phyloP scores from a whole-genome alignment of 2,888 invertebrate species.

The Penaeus monodon region DNA sequence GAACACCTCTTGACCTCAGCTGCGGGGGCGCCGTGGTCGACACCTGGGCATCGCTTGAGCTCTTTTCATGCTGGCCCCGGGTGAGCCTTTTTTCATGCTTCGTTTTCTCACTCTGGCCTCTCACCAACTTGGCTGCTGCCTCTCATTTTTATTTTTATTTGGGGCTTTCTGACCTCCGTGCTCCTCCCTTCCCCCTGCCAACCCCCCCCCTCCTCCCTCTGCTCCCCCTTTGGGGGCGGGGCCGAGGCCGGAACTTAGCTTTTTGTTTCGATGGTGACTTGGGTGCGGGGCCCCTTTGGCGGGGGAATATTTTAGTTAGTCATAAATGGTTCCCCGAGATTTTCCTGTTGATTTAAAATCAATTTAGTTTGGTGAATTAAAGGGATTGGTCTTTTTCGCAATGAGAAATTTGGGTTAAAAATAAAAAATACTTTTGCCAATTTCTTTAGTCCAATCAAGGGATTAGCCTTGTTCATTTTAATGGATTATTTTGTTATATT shows the following conservation, averaged over 20 bases:
- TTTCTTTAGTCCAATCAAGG: background rate
- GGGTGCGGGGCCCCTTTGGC: conserved; percentile 51
- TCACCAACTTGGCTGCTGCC: no score
- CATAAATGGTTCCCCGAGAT: no score
- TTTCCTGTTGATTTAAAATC: no score
- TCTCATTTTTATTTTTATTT: no score
- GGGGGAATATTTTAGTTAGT: conserved; percentile 66
- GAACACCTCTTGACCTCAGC: background rate
- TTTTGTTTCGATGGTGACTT: conserved; percentile 76
- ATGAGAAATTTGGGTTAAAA: conserved; percentile 66
- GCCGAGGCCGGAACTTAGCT: conserved; percentile 71
- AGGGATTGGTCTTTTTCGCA: no score
- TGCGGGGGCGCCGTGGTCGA: background rate
- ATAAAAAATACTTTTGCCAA: conserved; percentile 18
- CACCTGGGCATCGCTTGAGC: conserved; percentile 47
- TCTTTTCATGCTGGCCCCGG: conserved; percentile 52
- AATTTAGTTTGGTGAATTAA: no score
- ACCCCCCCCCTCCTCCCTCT: conserved; percentile 9
- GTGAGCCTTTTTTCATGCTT: conserved; percentile 32
- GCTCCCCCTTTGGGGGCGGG: conserved; percentile 22
- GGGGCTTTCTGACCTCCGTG: no score
- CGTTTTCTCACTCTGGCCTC: conserved; percentile 16
- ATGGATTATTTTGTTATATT: no score
- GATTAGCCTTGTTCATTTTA: no score
- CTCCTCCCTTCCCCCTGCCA: background rate